These are phyloP conservation scores for Drosophila diplacantha DNA, from an alignment of 2,888 invertebrate genomes.

Conservation along the genomic window DNA sequence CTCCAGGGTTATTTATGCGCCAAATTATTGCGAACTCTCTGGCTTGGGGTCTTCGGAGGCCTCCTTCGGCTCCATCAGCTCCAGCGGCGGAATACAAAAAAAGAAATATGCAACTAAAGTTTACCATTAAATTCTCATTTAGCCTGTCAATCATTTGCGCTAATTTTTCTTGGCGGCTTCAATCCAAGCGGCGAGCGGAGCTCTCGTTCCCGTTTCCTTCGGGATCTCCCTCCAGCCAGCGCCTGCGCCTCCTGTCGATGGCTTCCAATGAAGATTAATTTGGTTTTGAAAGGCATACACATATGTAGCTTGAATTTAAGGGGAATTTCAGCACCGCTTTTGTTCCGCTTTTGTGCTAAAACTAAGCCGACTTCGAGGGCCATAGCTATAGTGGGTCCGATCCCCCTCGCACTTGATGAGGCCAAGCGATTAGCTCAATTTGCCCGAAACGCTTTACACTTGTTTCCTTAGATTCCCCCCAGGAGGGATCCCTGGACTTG, in stretches of 20 bases:
- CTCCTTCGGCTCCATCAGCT: conserved; percentile 4
- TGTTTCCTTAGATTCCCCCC: conserved; percentile 51
- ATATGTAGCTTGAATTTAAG: conserved; percentile 44
- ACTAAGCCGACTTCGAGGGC: conserved; percentile 42
- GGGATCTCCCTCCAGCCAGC: conserved; percentile 3
- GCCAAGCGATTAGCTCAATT: conserved; percentile 61
- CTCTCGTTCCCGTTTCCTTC: conserved; percentile 8
- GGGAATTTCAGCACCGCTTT: conserved; percentile 48
- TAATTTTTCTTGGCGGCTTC: conserved; percentile 64
- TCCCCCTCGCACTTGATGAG: conserved; percentile 43
- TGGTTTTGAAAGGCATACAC: conserved; percentile 54
- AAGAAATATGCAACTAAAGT: conserved; percentile 50
- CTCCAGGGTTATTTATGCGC: conserved; percentile 46
- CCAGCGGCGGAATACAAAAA: conserved; percentile 25
- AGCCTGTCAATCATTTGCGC: conserved; percentile 76
- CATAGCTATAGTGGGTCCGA: conserved; percentile 3
- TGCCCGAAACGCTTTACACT: conserved; percentile 69
- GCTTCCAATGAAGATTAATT: conserved; percentile 71
- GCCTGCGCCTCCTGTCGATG: conserved; percentile 66
- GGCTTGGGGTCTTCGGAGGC: conserved; percentile 19
- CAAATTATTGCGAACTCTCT: conserved; percentile 57
- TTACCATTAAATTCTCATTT: conserved; percentile 77
- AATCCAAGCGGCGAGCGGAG: conserved; percentile 27
- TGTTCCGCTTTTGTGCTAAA: conserved; percentile 38
- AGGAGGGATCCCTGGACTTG: conserved; percentile 23